phyloP scores from a whole-genome alignment of 2,113 vertebrate genomes.

The Oxyura jamaicensis region DNA sequence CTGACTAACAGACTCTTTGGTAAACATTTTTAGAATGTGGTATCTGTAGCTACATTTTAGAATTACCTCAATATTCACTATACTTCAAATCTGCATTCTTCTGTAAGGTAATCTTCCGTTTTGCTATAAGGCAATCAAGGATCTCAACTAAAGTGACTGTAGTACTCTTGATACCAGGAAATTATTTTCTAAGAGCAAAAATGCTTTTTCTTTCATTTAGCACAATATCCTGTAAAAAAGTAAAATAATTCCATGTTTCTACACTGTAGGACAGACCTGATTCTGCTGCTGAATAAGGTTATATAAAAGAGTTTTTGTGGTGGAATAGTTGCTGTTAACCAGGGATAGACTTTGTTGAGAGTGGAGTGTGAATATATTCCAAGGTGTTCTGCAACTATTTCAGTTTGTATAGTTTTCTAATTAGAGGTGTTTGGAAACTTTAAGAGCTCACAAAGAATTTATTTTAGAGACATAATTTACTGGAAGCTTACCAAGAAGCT shows the following conservation, averaged over 20 bases:
- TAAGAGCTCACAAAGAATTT: neutral
- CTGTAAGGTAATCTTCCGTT: neutral
- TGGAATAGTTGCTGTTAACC: neutral
- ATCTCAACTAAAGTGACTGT: neutral
- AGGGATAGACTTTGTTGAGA: neutral
- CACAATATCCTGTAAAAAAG: neutral
- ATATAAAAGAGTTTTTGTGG: neutral
- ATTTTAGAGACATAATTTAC: neutral
- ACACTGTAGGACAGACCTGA: neutral
- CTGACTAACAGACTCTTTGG: neutral
- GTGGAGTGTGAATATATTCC: neutral
- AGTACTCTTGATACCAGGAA: neutral
- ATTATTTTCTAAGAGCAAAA: neutral
- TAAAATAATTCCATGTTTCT: neutral
- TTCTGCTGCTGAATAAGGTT: neutral
- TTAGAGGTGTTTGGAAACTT: neutral
- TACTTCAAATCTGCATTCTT: neutral
- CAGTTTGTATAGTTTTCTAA: neutral
- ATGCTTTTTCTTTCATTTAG: neutral
- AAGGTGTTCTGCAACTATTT: neutral
- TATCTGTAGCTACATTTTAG: neutral
- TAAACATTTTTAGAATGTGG: neutral
- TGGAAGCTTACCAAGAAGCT: neutral
- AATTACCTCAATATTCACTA: neutral
- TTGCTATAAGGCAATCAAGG: neutral